phyloP scores from a whole-genome alignment of 2,797 vertebrate species.

The Borostomias antarcticus region DNA sequence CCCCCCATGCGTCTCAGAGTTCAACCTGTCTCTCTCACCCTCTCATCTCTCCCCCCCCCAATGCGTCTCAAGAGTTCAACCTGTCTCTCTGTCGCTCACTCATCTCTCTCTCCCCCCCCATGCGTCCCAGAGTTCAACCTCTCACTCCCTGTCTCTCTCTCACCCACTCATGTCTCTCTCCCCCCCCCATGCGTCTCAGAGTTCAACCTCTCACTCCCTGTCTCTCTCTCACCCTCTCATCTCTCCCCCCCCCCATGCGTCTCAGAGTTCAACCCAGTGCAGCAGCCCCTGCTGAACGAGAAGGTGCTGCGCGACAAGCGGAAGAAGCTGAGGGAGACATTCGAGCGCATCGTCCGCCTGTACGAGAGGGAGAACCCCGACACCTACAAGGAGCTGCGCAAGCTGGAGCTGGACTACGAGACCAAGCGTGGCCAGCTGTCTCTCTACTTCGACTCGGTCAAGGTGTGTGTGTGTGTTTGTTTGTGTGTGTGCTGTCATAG shows the following conservation, averaged over 20 bases:
- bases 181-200: slow-evolving; percentile 68
- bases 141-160: too few species aligned
- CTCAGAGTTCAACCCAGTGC: slow-evolving; percentile 96
- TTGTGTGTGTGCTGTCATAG: not conserved
- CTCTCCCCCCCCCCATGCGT: not conserved
- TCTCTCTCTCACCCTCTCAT: not conserved
- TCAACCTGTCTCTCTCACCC: slow-evolving; percentile 83
- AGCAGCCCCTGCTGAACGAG: slow-evolving; percentile 87
- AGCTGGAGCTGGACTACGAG: slow-evolving; percentile 94
- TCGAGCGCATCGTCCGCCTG: slow-evolving; percentile 92
- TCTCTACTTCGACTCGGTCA: slow-evolving; percentile 83
- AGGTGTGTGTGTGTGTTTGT: slow-evolving; percentile 60
- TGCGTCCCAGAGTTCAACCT: slow-evolving; percentile 89
- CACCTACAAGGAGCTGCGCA: slow-evolving; percentile 94
- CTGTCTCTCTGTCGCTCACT: slow-evolving; percentile 42
- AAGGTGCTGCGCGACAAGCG: slow-evolving; percentile 97
- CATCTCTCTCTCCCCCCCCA: not conserved
- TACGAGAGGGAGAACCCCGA: slow-evolving; percentile 97
- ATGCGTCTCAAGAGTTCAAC: slow-evolving; percentile 87
- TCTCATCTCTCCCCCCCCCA: not conserved
- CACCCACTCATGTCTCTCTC: not conserved
- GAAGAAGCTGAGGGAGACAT: slow-evolving; percentile 96
- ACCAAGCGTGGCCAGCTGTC: slow-evolving; percentile 93
- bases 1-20: slow-evolving; percentile 75
- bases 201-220: slow-evolving; percentile 80